Percentiles rank a stretch among this genome's conserved stretches.
Evolutionary conservation across 1,140 invertebrate species (phyloP).

Genomic region (Drosophila bocki): DNA sequence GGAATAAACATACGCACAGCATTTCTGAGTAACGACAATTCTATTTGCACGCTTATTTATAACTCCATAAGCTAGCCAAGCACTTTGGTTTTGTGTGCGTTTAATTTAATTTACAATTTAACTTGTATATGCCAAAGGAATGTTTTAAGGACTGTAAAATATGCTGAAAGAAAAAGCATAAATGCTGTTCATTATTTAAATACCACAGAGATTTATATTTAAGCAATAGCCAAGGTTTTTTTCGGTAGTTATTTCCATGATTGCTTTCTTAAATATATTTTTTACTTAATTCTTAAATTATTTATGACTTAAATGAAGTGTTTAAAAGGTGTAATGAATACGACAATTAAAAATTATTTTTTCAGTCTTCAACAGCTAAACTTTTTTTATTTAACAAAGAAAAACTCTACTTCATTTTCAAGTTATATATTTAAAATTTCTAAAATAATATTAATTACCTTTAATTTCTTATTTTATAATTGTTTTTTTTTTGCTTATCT

Average conservation of each 20-base stretch:
- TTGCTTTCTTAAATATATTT: background rate
- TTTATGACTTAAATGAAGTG: background rate
- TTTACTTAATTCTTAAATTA: background rate
- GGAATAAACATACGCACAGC: slow-evolving; percentile 4
- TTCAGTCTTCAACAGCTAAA: background rate
- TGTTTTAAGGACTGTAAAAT: background rate
- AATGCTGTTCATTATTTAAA: background rate
- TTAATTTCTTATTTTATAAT: background rate
- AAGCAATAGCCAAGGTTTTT: background rate
- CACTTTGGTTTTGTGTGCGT: slow-evolving; percentile 5
- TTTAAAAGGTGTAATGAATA: background rate
- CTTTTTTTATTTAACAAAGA: too few relatives aligned
- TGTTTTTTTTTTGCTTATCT: background rate
- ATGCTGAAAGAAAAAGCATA: background rate
- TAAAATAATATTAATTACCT: background rate
- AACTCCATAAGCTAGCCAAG: slow-evolving; percentile 5
- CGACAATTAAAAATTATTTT: background rate
- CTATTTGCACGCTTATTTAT: slow-evolving; percentile 12
- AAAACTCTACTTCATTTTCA: background rate
- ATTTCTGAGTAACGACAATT: slow-evolving; percentile 17
- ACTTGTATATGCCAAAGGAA: background rate
- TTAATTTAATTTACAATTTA: slow-evolving; percentile 9
- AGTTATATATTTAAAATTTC: too few relatives aligned
- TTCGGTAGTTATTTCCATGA: too few relatives aligned
- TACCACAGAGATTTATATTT: background rate